phyloP scores from a whole-genome alignment of 2,113 vertebrate genomes.

The Drymodes brunneopygia region DNA sequence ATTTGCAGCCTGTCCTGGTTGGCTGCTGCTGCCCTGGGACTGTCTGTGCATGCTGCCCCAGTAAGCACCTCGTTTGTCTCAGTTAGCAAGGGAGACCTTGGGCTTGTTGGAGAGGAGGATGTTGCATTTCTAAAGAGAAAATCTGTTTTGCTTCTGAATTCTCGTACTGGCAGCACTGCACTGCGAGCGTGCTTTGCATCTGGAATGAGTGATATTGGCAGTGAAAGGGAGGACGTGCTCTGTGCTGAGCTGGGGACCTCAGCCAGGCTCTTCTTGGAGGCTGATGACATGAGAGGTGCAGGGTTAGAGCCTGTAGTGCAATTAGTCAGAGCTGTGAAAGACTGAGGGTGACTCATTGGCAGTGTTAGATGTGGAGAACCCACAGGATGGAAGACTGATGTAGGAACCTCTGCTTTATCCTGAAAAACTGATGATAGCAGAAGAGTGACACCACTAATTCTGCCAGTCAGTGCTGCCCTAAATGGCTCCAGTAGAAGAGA shows the following conservation, averaged over 20 bases:
- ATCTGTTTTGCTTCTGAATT: not conserved
- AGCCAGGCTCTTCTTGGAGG: slow-evolving; percentile 10
- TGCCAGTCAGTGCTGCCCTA: not conserved
- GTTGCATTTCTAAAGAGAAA: not conserved
- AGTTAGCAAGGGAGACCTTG: not conserved
- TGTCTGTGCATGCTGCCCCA: not conserved
- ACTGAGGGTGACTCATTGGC: not conserved
- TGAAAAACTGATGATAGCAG: not conserved
- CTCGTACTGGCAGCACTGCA: not conserved
- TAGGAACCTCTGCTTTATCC: not conserved
- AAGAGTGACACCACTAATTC: not conserved
- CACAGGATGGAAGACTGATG: not conserved
- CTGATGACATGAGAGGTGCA: not conserved
- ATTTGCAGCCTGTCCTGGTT: not conserved
- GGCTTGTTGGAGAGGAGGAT: not conserved
- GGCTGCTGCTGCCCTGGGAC: not conserved
- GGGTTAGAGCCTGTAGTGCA: not conserved
- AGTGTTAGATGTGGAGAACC: not conserved
- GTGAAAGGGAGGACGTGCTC: not conserved
- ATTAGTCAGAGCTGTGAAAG: not conserved
- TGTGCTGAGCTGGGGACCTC: not conserved
- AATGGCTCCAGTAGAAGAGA: not conserved
- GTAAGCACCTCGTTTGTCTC: not conserved
- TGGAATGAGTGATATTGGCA: not conserved
- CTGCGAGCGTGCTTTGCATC: not conserved